Evolutionary conservation across 2,113 vertebrate species (phyloP), one percentile per base, ranked within the genome.

Genomic region (Etheostoma spectabile): DNA sequence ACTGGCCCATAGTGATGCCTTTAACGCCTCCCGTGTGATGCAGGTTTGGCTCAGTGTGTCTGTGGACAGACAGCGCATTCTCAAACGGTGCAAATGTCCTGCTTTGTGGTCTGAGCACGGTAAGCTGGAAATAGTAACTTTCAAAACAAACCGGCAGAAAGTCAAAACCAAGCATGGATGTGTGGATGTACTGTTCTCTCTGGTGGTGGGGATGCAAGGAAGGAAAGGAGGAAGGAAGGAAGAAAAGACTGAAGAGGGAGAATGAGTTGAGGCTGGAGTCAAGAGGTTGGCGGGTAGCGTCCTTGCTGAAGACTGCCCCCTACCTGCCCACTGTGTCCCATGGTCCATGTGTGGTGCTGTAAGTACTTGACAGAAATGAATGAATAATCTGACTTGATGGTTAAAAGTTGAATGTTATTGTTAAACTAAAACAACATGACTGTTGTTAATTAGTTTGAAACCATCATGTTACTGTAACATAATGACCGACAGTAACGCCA

Each of bases 21-120:
- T 93, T 97, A 96, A 96, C 96, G 95, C 97, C 97, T 94, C 93
- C 95, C 92, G 94, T 97, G 96, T 98, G 96, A 98, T 97, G 95
- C 97, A 98, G 97, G 97, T 97, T 95, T 96, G 96, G 96, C 96
- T 96, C 96, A 94, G 92, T 94, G 96, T 97, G 94, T 97, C 96
- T 95, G 95, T 96, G 96, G 95, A 96, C 96, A 95, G 96, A 95
- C 96, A 95, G 95, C 96, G 95, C 95, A 95, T 95, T 96, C 96
- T 96, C 96, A 96, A 96, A 96, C 94, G 96, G 94, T 96, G 95
- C 96, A 96, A 94, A 96, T 91, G 57, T 89, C 95, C 97, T 95
- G 96, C 93, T 92, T 89, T 93, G 90, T 91, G 90, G 72, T 93
- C 90, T 91, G 87, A 93, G 89, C 91, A 93, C 88, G 92, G 91